A percentile compares a stretch with the other conserved stretches of the same genome.
These are phyloP conservation scores for Ailuropoda melanoleuca DNA, from an alignment of 2,113 vertebrate species.

Conservation along the genomic window DNA sequence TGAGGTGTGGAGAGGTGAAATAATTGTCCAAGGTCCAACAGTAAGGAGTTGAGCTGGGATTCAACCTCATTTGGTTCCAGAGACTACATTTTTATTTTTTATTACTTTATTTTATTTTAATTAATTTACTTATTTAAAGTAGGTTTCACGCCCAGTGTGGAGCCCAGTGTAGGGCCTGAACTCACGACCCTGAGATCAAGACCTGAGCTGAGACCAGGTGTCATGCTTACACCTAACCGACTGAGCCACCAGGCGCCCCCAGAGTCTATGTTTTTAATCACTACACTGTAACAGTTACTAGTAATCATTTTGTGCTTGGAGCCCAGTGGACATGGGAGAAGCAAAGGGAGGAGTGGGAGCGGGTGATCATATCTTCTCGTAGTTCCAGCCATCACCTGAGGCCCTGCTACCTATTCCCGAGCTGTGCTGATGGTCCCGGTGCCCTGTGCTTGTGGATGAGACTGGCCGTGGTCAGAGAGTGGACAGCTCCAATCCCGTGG, in stretches of 20 bases:
- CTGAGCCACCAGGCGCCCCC: not conserved
- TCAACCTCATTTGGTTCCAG: not conserved
- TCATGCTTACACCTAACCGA: not conserved
- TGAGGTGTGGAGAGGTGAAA: not conserved
- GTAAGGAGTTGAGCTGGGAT: not conserved
- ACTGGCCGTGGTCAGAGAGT: rapidly evolving
- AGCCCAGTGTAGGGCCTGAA: not conserved
- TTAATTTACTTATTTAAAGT: not conserved
- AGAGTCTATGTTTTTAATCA: not conserved
- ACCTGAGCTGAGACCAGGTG: not conserved
- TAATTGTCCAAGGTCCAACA: not conserved
- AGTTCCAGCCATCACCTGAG: rapidly evolving
- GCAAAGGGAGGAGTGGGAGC: not conserved
- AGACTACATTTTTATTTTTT: not conserved
- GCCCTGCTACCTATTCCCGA: not conserved
- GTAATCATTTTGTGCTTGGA: not conserved
- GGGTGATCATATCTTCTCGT: rapidly evolving
- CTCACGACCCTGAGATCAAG: not conserved
- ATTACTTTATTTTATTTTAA: not conserved
- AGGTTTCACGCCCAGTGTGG: not conserved
- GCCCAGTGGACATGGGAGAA: not conserved
- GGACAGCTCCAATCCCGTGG: rapidly evolving
- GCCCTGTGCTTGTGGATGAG: rapidly evolving
- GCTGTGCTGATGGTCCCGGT: not conserved
- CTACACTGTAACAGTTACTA: rapidly evolving